Conservation (phyloP, 2,888 invertebrate species). For the Emmelina monodactyla region DNA sequence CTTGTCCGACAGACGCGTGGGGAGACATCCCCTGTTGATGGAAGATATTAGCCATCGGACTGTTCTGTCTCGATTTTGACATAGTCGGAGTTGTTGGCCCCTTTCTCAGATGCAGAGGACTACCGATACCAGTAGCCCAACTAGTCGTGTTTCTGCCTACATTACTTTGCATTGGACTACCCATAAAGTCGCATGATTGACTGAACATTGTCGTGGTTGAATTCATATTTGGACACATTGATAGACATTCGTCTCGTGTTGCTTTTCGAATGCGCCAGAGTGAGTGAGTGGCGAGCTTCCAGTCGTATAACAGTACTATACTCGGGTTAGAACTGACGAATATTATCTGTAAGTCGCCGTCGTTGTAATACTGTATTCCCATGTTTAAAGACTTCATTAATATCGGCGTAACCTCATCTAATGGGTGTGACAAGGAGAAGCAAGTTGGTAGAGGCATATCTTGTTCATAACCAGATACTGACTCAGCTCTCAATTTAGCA, state of each 20-base stretch:
- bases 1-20: conserved; percentile 51
- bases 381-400: conserved; percentile 71
- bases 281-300: conserved; percentile 78
- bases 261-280: conserved; percentile 83
- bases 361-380: conserved; percentile 69
- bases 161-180: conserved; percentile 46
- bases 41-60: conserved; percentile 54
- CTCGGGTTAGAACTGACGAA: conserved; percentile 81
- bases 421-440: conserved; percentile 87
- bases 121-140: conserved; percentile 40
- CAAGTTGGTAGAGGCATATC: conserved; percentile 75
- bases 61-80: conserved; percentile 40
- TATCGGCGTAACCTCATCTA: conserved; percentile 90
- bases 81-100: conserved; percentile 30
- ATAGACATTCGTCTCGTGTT: conserved; percentile 73
- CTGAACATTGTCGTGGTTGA: conserved; percentile 43
- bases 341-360: conserved; percentile 72
- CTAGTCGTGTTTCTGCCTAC: conserved; percentile 33
- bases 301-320: conserved; percentile 82
- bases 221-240: conserved; percentile 64
- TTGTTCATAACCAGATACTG: conserved; percentile 40
- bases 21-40: conserved; percentile 56
- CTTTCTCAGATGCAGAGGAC: conserved; percentile 46
- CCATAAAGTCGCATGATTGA: conserved; percentile 48
- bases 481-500: conserved; percentile 40